A percentile compares a stretch with the other conserved stretches of the same genome.
These are phyloP conservation scores for Masnerella sp. DNA, from an alignment of 2,888 invertebrate species.

Conservation along the genomic window DNA sequence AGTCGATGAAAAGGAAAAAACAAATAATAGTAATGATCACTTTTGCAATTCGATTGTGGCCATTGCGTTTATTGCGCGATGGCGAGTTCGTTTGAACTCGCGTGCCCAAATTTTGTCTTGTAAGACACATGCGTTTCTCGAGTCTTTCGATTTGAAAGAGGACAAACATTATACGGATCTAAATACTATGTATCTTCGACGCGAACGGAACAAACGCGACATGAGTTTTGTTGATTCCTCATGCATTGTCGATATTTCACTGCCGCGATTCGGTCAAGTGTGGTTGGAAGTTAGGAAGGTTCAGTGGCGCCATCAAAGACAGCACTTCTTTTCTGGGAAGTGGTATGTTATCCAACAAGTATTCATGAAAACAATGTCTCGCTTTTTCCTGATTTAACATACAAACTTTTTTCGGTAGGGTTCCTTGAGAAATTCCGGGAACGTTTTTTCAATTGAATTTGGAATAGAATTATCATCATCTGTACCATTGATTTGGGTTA, in stretches of 20 bases:
- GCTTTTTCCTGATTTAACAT: too few species aligned
- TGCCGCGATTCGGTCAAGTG: conserved; percentile 27
- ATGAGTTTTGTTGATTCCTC: conserved; percentile 23
- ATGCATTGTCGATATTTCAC: conserved; percentile 63
- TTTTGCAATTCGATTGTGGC: conserved; percentile 42
- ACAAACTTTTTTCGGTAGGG: too few species aligned
- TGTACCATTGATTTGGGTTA: too few species aligned
- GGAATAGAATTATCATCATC: too few species aligned
- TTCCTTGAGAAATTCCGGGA: too few species aligned
- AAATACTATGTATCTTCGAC: conserved; percentile 51
- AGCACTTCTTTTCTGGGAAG: not conserved
- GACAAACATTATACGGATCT: conserved; percentile 20
- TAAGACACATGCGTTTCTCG: conserved; percentile 52
- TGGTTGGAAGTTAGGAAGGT: not conserved
- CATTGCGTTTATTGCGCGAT: conserved; percentile 52
- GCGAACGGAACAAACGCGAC: conserved; percentile 39
- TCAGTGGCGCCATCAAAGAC: too few species aligned
- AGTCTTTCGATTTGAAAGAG: conserved; percentile 51
- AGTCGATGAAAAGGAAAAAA: conserved; percentile 32
- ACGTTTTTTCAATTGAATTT: too few species aligned
- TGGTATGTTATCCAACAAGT: too few species aligned
- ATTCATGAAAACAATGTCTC: too few species aligned
- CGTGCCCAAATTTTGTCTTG: conserved; percentile 51
- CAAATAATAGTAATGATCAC: conserved; percentile 36
- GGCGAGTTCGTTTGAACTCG: conserved; percentile 22